Conservation (phyloP, 2,888 invertebrate genomes). For the Imbricaverruca yamaguchii region DNA sequence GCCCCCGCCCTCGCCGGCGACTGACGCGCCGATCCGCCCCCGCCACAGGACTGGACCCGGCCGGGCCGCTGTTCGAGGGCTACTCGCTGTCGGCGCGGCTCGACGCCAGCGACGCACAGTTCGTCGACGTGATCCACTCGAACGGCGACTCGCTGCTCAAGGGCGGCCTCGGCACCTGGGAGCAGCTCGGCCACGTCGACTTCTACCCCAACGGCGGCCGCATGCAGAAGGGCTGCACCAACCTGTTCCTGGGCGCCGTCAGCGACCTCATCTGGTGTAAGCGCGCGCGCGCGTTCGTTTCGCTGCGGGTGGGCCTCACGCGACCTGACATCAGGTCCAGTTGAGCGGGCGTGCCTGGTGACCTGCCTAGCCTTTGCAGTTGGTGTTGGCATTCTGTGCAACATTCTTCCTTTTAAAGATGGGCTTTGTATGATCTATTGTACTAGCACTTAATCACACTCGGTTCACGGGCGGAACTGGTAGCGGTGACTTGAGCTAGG, state of each 20-base stretch:
- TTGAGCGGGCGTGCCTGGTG: no score
- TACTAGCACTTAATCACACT: no score
- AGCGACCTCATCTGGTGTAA: slow-evolving; percentile 80
- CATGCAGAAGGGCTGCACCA: slow-evolving; percentile 85
- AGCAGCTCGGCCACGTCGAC: slow-evolving; percentile 85
- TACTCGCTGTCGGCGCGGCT: slow-evolving; percentile 76
- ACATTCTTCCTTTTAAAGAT: no score
- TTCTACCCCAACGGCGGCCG: slow-evolving; percentile 88
- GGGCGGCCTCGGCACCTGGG: slow-evolving; percentile 81
- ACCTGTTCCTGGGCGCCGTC: slow-evolving; percentile 83
- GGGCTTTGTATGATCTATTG: no score
- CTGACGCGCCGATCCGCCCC: no score
- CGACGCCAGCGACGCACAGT: slow-evolving; percentile 74
- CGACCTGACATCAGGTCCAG: no score
- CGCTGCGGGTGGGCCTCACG: no score
- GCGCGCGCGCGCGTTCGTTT: slow-evolving; percentile 37
- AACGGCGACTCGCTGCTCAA: slow-evolving; percentile 87
- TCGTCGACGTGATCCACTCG: slow-evolving; percentile 88
- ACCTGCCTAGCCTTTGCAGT: no score
- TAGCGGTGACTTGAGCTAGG: no score
- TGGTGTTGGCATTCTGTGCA: no score
- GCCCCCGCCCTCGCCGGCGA: no score
- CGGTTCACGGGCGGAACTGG: no score
- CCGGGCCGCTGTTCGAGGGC: slow-evolving; percentile 83
- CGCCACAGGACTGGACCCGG: slow-evolving; percentile 69